Conservation (phyloP, 64 coral and sea anemone species). For the Cladopsammia gracilis region DNA sequence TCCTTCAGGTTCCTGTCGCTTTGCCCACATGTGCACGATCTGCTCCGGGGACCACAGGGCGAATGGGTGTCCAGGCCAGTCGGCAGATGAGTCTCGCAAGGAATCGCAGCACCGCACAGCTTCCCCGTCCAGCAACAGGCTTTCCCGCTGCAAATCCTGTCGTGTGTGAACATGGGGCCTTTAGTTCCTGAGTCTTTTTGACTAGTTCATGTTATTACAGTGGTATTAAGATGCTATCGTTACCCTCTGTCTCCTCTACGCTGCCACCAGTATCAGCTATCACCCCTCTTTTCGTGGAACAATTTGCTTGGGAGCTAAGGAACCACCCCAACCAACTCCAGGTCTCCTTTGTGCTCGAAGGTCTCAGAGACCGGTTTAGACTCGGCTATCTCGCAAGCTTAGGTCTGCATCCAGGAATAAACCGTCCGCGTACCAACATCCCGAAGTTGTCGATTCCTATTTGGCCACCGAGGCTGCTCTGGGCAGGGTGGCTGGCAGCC, state of each 20-base stretch:
- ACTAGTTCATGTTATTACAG: too few species aligned
- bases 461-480: not conserved
- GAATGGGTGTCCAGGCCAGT: too few species aligned
- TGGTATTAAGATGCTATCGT: too few species aligned
- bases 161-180: too few species aligned
- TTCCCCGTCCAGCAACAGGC: too few species aligned
- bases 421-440: not conserved
- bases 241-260: not conserved
- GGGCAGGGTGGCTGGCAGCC: constrained; percentile 17
- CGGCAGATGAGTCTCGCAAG: too few species aligned
- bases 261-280: not conserved
- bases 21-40: too few species aligned
- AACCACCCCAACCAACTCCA: not conserved
- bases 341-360: not conserved
- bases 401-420: constrained; percentile 32
- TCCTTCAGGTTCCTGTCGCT: too few species aligned
- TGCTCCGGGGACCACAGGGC: too few species aligned
- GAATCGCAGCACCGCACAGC: too few species aligned
- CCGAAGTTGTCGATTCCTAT: constrained; percentile 13
- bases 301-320: not conserved
- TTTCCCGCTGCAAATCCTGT: too few species aligned
- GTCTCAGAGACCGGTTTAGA: constrained; percentile 2
- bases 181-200: too few species aligned
- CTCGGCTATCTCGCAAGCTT: constrained; percentile 2
- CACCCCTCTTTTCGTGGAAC: not conserved